A percentile compares a stretch with the other conserved stretches of the same genome.
These are phyloP conservation scores for Euplexia lucipara DNA, from an alignment of 2,888 invertebrate genomes.

Conservation along the genomic window DNA sequence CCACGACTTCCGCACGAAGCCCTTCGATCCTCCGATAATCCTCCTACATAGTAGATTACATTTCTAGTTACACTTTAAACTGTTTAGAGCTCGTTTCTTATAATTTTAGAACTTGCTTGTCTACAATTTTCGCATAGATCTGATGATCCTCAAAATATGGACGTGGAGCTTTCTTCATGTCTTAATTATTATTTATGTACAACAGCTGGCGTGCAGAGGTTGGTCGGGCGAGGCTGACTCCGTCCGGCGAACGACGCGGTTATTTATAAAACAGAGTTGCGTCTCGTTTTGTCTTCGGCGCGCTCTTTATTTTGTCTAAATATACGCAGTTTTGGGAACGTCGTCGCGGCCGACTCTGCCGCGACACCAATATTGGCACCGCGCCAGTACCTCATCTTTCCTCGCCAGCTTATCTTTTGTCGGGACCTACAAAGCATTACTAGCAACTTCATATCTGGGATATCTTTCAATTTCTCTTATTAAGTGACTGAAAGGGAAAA, in stretches of 20 bases:
- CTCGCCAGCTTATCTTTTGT: conserved; percentile 83
- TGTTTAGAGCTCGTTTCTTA: conserved; percentile 48
- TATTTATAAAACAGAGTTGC: conserved; percentile 91
- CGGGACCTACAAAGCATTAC: conserved; percentile 68
- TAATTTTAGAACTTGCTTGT: conserved; percentile 6
- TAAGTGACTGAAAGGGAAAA: conserved; percentile 5
- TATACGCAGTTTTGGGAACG: conserved; percentile 91
- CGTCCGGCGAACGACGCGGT: conserved; percentile 89
- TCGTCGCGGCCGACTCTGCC: conserved; percentile 85
- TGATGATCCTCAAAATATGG: conserved; percentile 70
- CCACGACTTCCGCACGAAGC: conserved; percentile 89
- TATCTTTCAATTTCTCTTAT: conserved; percentile 18
- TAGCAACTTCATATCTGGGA: conserved; percentile 17
- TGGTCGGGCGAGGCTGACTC: conserved; percentile 84
- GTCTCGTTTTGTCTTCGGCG: conserved; percentile 91
- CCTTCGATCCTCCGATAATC: conserved; percentile 82
- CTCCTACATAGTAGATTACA: conserved; percentile 74
- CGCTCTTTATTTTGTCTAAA: conserved; percentile 91
- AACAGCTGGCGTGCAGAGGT: conserved; percentile 90
- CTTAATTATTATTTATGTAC: conserved; percentile 90
- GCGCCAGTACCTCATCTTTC: conserved; percentile 85
- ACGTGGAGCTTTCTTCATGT: conserved; percentile 85
- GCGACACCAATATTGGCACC: conserved; percentile 86
- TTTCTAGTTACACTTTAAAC: conserved; percentile 62
- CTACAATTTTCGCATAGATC: conserved; percentile 36